Percentiles rank a stretch among this genome's conserved stretches.
phyloP scores from a whole-genome alignment of 2,888 invertebrate genomes.

The Rhagophthalmus giganteus region DNA sequence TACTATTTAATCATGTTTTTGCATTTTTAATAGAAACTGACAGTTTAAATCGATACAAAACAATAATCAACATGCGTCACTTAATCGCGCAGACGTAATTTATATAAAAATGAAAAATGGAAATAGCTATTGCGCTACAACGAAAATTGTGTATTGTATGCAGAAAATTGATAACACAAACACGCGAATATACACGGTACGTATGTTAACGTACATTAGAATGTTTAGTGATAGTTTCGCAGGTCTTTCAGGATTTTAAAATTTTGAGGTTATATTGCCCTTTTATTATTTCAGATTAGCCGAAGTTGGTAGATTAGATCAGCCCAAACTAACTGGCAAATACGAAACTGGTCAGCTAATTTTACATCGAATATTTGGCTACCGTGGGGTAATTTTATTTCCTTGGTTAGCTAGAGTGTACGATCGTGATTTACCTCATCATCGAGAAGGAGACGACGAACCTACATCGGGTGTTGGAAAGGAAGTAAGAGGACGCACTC shows the following conservation, averaged over 20 bases:
- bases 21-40: not conserved
- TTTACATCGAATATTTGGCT: conserved; percentile 95
- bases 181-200: conserved; percentile 44
- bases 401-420: conserved; percentile 96
- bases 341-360: conserved; percentile 97
- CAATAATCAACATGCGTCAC: conserved; percentile 18
- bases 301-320: conserved; percentile 90
- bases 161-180: conserved; percentile 33
- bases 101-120: conserved; percentile 48
- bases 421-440: conserved; percentile 79
- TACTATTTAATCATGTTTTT: conserved; percentile 1
- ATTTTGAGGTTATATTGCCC: conserved; percentile 11
- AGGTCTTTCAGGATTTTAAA: not conserved
- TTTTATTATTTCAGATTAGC: conserved; percentile 68
- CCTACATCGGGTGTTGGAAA: conserved; percentile 65
- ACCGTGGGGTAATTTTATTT: conserved; percentile 94
- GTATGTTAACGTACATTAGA: not conserved
- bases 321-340: conserved; percentile 83
- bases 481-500: conserved; percentile 87
- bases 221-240: not conserved
- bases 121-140: conserved; percentile 39
- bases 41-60: conserved; percentile 2
- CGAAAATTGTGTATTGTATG: conserved; percentile 29
- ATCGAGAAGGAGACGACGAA: conserved; percentile 48
- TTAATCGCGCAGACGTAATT: conserved; percentile 18